phyloP scores from a whole-genome alignment of 2,888 invertebrate species.

The Mesorhabditis sp. region DNA sequence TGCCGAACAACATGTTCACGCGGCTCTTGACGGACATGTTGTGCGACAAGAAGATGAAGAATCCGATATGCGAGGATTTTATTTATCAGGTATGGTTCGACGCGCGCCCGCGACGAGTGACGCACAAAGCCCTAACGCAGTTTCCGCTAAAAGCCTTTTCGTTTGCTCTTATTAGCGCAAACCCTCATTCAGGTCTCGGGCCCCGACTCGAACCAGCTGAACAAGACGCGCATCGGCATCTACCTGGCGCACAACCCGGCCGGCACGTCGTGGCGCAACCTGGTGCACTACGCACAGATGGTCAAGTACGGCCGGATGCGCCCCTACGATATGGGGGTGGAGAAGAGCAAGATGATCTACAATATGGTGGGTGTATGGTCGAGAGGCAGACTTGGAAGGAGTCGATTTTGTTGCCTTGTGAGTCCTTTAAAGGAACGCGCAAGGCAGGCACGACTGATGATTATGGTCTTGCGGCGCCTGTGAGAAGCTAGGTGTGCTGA shows the following conservation, averaged over 20 bases:
- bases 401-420: too few relatives aligned
- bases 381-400: too few relatives aligned
- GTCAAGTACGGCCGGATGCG: slow-evolving; percentile 37
- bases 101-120: too few relatives aligned
- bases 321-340: slow-evolving; percentile 37
- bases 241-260: slow-evolving; percentile 55
- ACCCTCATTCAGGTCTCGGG: slow-evolving; percentile 37
- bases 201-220: slow-evolving; percentile 53
- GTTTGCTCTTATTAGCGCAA: too few relatives aligned
- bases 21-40: slow-evolving; percentile 46
- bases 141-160: too few relatives aligned
- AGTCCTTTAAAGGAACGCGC: too few relatives aligned
- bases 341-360: slow-evolving; percentile 33
- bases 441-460: too few relatives aligned
- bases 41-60: slow-evolving; percentile 38
- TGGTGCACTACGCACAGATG: slow-evolving; percentile 51
- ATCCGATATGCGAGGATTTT: slow-evolving; percentile 51
- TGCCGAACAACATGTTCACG: slow-evolving; percentile 51
- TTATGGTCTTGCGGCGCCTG: too few relatives aligned
- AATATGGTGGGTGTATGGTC: slow-evolving; percentile 21
- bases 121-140: too few relatives aligned
- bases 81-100: slow-evolving; percentile 22
- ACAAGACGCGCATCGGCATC: slow-evolving; percentile 52
- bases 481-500: too few relatives aligned
- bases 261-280: slow-evolving; percentile 43